phyloP scores from a whole-genome alignment of 2,113 vertebrate genomes.

The Podarcis raffonei region DNA sequence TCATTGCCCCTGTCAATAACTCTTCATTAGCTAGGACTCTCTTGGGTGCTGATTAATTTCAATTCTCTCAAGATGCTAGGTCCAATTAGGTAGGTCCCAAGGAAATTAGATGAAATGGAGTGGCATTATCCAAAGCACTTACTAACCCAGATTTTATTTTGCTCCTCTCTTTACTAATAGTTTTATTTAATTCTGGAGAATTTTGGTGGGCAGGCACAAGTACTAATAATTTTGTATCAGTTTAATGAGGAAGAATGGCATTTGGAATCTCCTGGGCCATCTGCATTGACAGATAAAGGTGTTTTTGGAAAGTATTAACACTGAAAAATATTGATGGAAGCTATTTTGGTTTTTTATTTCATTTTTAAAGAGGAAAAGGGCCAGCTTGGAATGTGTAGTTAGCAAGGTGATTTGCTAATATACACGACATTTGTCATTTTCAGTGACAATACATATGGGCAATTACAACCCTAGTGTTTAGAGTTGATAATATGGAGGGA shows the following conservation, averaged over 20 bases:
- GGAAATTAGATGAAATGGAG: background rate
- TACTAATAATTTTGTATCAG: background rate
- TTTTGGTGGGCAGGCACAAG: background rate
- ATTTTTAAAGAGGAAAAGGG: background rate
- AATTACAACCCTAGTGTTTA: background rate
- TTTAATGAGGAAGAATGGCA: constrained; percentile 14
- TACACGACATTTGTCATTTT: background rate
- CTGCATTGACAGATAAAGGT: background rate
- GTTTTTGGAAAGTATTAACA: constrained; percentile 6
- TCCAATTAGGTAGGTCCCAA: background rate
- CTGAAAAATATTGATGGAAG: constrained; percentile 11
- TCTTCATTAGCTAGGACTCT: background rate
- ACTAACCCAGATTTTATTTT: background rate
- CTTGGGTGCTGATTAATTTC: background rate
- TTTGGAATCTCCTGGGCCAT: background rate
- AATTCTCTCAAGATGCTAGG: background rate
- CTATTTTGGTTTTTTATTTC: background rate
- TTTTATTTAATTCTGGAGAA: background rate
- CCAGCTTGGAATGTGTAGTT: background rate
- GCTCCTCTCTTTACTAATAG: background rate
- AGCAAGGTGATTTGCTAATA: constrained; percentile 4
- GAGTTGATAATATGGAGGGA: background rate
- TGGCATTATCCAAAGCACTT: background rate
- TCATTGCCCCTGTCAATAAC: background rate
- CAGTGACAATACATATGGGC: background rate